Percentiles rank a stretch among this genome's conserved stretches.
Evolutionary conservation across 1,140 invertebrate species (phyloP).

Genomic region (Prorops nasuta): DNA sequence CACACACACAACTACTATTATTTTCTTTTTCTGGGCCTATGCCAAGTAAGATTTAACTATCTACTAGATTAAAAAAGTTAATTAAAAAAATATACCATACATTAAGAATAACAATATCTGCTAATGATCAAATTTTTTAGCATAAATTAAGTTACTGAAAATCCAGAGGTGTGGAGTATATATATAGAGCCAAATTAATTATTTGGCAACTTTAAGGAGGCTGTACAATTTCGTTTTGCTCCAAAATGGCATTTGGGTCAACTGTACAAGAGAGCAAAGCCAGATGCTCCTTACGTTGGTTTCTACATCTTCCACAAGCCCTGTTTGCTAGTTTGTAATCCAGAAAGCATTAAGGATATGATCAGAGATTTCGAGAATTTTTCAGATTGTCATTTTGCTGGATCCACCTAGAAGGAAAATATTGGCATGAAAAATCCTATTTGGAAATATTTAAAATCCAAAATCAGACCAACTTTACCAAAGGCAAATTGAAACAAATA

Average conservation of each 20-base stretch:
- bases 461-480: slow-evolving; percentile 47
- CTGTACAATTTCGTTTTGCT: slow-evolving; percentile 22
- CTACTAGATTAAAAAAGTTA: too few species aligned
- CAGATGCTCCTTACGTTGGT: slow-evolving; percentile 20
- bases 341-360: slow-evolving; percentile 26
- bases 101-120: too few species aligned
- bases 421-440: slow-evolving; percentile 30
- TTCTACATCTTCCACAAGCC: slow-evolving; percentile 32
- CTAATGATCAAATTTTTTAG: too few species aligned
- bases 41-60: too few species aligned
- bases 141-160: slow-evolving; percentile 24
- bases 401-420: slow-evolving; percentile 18
- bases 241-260: slow-evolving; percentile 45
- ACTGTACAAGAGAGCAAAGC: slow-evolving; percentile 17
- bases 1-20: too few species aligned
- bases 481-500: slow-evolving; percentile 54
- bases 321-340: slow-evolving; percentile 23
- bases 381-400: slow-evolving; percentile 41
- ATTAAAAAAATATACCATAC: too few species aligned
- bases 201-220: slow-evolving; percentile 35
- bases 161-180: slow-evolving; percentile 26
- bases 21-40: too few species aligned
- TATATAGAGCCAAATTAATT: slow-evolving; percentile 18
- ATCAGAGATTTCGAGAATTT: slow-evolving; percentile 57
- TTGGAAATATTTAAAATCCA: slow-evolving; percentile 44